Conservation (phyloP, 2,113 vertebrate species). For the Danionella cerebrum region DNA sequence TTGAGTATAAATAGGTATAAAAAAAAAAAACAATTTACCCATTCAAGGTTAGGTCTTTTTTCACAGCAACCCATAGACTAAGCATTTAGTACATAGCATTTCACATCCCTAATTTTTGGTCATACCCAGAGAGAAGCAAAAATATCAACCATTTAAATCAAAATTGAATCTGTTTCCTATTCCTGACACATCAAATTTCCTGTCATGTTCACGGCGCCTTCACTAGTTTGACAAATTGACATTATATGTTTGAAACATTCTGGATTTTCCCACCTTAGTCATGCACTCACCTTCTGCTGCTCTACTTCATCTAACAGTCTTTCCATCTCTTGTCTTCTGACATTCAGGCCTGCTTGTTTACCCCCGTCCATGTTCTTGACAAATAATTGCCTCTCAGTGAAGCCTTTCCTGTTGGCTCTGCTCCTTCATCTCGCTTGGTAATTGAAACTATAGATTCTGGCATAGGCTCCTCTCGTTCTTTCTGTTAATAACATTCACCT, state of each 20-base stretch:
- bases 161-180: neutral
- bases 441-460: slow-evolving; percentile 44
- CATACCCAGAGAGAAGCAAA: neutral
- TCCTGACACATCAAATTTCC: neutral
- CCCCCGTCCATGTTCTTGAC: slow-evolving; percentile 17
- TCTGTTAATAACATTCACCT: slow-evolving; percentile 23
- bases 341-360: slow-evolving; percentile 32
- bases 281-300: neutral
- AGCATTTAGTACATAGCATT: neutral
- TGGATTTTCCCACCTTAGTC: neutral
- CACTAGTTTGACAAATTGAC: slow-evolving; percentile 8
- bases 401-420: slow-evolving; percentile 19
- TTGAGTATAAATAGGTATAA: no score
- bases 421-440: slow-evolving; percentile 12
- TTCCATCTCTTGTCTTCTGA: slow-evolving; percentile 25
- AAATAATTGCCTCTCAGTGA: slow-evolving; percentile 24
- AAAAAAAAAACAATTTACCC: no score
- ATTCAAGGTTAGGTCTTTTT: no score
- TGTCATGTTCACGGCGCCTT: neutral
- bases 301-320: neutral
- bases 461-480: slow-evolving; percentile 6
- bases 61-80: neutral
- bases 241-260: neutral
- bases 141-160: no score
- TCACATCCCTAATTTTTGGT: neutral